A percentile compares a stretch with the other conserved stretches of the same genome.
Evolutionary conservation across 2,888 invertebrate species (phyloP).

Genomic region (Fragum fragum): DNA sequence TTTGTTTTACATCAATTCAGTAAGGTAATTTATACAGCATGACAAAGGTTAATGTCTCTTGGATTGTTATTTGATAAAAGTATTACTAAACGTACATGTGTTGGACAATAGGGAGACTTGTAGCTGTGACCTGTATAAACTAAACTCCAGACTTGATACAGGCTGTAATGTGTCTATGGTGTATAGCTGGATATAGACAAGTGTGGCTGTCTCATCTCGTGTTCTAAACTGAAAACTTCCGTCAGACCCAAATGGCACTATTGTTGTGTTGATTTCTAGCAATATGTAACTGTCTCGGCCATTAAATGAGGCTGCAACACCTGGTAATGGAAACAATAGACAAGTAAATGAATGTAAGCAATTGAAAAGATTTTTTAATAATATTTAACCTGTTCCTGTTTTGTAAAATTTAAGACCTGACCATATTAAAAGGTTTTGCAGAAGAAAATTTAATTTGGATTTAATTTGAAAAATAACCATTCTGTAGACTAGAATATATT

Average conservation of each 20-base stretch:
- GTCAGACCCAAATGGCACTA: conserved; percentile 77
- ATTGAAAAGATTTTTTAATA: too few species aligned
- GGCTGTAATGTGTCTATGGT: conserved; percentile 29
- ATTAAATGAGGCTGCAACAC: conserved; percentile 75
- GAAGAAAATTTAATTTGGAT: too few species aligned
- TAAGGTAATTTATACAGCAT: too few species aligned
- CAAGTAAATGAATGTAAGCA: background rate
- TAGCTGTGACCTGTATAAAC: conserved; percentile 70
- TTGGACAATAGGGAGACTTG: conserved; percentile 66
- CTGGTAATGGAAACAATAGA: conserved; percentile 60
- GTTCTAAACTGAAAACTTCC: conserved; percentile 80
- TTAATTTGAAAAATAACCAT: too few species aligned
- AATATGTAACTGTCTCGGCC: conserved; percentile 74
- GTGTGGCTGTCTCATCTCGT: conserved; percentile 70
- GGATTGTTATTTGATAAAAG: too few species aligned
- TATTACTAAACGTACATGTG: conserved; percentile 47
- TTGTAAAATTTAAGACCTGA: too few species aligned
- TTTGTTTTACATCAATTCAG: too few species aligned
- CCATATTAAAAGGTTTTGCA: too few species aligned
- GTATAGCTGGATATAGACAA: conserved; percentile 77
- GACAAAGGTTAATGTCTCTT: too few species aligned
- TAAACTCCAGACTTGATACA: conserved; percentile 75
- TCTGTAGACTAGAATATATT: too few species aligned
- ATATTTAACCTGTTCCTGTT: too few species aligned
- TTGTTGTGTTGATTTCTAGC: conserved; percentile 71